Evolutionary conservation across 2,888 invertebrate species (phyloP), one percentile per base, ranked within the genome.

Genomic region (Stratiomys singularior): DNA sequence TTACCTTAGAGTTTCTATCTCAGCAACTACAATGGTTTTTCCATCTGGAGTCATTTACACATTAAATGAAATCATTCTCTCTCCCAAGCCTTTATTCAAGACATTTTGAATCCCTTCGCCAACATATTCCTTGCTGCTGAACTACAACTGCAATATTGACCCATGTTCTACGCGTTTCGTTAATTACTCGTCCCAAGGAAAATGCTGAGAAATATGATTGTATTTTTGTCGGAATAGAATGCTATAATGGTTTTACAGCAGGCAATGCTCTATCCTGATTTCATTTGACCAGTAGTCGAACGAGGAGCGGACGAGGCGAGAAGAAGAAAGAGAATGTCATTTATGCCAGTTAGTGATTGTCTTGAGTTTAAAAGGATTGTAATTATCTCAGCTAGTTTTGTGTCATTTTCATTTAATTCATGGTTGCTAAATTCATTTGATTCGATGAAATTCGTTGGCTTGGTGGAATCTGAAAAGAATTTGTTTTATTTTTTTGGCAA

Each of bases 131-230:
- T 25, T 37, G 37, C 5, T 37, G 37, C 37, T 37, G 37, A 60
- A 44, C 23, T 44, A 21, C 44, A 21, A 23, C 67, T 67, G 67
- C 67, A 67, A 44, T 44, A 37, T 67, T 67, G 67, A 67, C 67
- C 46, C 37, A 46, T 67, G 67, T 67, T 67, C 67, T 44, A 3
- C 64, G 23, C 67, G 67, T 67, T 67, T 67, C 28, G 64, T 27
- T 67, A 67, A 67, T 67, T 44, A 67, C 46, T 46, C 13, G 67
- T 44, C 67, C 67, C 67, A 27, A 67, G 67, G 37, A 44, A 67
- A 67, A 21, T 67, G 67, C 67, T 67, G 67, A 67, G 67, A 46
- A 46, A 46, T 46, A 27, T 46, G 44, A 67, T 67, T 67, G 67
- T 67, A 44, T 67, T 37, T 64, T 25, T 60, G 60, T 25, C 21